Percentiles rank a stretch among this genome's conserved stretches.
These are phyloP conservation scores for Ia io DNA, from an alignment of 2,113 vertebrate genomes.

Conservation along the genomic window DNA sequence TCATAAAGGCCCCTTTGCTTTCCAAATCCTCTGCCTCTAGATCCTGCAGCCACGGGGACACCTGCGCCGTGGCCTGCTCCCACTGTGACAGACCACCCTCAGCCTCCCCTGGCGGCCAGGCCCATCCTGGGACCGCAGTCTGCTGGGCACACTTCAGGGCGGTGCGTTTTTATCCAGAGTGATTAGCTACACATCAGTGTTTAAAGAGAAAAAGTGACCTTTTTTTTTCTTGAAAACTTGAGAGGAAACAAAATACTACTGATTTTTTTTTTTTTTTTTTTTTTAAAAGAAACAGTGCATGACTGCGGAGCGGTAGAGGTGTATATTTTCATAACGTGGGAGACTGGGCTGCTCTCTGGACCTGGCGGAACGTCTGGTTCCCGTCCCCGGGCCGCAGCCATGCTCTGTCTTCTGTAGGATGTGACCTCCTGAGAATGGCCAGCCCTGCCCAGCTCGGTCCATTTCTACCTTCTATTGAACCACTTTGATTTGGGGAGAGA, in stretches of 20 bases:
- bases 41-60: neutral
- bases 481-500: constrained; percentile 78
- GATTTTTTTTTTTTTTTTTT: constrained; percentile 78
- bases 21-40: neutral
- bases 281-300: constrained; percentile 75
- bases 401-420: constrained; percentile 65
- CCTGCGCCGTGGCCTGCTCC: neutral
- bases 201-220: constrained; percentile 84
- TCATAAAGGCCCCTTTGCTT: neutral
- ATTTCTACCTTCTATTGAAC: constrained; percentile 81
- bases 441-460: constrained; percentile 70
- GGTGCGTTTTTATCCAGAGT: constrained; percentile 79
- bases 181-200: constrained; percentile 79
- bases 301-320: constrained; percentile 81
- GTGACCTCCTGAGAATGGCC: constrained; percentile 62
- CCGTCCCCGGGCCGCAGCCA: constrained; percentile 74
- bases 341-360: constrained; percentile 82
- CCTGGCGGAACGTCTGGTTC: constrained; percentile 76
- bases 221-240: constrained; percentile 78
- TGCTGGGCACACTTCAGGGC: constrained; percentile 75
- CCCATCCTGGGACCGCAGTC: constrained; percentile 57
- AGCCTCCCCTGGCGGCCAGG: constrained; percentile 52
- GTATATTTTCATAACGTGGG: constrained; percentile 84
- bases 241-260: constrained; percentile 82
- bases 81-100: constrained; percentile 25